Evolutionary conservation across 2,797 vertebrate species (phyloP).

Genomic region (Varecia variegata): DNA sequence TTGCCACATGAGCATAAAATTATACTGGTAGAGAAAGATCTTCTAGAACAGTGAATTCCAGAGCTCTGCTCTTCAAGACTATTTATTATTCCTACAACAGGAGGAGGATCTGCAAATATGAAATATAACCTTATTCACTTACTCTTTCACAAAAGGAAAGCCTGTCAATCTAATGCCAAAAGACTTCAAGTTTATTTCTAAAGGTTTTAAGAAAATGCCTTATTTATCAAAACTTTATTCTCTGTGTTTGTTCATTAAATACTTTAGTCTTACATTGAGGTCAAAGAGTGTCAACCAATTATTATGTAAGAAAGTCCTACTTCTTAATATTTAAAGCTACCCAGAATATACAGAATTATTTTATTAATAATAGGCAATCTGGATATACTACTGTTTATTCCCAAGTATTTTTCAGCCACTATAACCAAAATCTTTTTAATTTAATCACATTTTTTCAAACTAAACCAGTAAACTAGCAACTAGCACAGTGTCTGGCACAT

Average conservation of each 20-base stretch:
- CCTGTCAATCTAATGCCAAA: slow-evolving; percentile 82
- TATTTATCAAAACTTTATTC: slow-evolving; percentile 85
- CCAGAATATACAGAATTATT: slow-evolving; percentile 80
- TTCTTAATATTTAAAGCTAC: slow-evolving; percentile 80
- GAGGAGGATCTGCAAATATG: slow-evolving; percentile 82
- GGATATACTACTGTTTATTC: slow-evolving; percentile 77
- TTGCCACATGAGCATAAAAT: slow-evolving; percentile 5
- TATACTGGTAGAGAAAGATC: slow-evolving; percentile 58
- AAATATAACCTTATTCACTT: slow-evolving; percentile 84
- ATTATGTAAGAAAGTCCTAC: slow-evolving; percentile 76
- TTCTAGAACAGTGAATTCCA: slow-evolving; percentile 72
- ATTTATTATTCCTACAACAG: slow-evolving; percentile 82
- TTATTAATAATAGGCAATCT: slow-evolving; percentile 78
- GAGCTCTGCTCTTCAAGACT: slow-evolving; percentile 79
- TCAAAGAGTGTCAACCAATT: slow-evolving; percentile 85
- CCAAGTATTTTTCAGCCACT: slow-evolving; percentile 77
- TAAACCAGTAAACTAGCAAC: slow-evolving; percentile 4
- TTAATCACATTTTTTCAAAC: slow-evolving; percentile 22
- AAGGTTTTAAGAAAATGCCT: slow-evolving; percentile 82
- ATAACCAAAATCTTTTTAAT: not conserved
- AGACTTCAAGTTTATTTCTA: slow-evolving; percentile 81
- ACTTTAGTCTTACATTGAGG: slow-evolving; percentile 80
- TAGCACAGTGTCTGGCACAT: not conserved
- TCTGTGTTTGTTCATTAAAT: slow-evolving; percentile 84
- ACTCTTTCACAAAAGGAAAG: slow-evolving; percentile 81